phyloP scores from a whole-genome alignment of 2,888 invertebrate genomes.

The Steinernema hermaphroditum region DNA sequence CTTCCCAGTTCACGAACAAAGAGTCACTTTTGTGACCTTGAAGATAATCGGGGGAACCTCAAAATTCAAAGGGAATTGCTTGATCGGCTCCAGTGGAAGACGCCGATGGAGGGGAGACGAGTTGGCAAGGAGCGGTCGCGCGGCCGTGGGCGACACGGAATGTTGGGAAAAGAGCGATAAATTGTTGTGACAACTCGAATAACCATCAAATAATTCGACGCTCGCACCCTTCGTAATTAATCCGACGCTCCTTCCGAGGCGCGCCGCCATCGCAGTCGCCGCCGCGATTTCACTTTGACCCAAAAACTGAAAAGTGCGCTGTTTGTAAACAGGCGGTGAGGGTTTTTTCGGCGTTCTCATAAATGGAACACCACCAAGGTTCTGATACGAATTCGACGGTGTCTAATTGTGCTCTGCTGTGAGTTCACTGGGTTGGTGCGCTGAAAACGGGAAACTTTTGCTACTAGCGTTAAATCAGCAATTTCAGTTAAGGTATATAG shows the following conservation, averaged over 20 bases:
- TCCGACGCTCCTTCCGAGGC: slow-evolving; percentile 21
- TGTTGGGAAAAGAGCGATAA: slow-evolving; percentile 28
- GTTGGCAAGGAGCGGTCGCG: neutral
- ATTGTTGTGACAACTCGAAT: slow-evolving; percentile 28
- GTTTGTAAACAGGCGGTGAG: slow-evolving; percentile 12
- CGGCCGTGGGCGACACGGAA: slow-evolving; percentile 17
- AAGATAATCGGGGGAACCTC: neutral
- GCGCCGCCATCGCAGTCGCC: neutral
- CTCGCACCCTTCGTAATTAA: slow-evolving; percentile 25
- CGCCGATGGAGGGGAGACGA: neutral
- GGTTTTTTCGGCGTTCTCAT: too few species aligned
- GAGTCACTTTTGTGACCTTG: neutral
- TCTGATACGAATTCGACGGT: too few species aligned
- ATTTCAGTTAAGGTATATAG: too few species aligned
- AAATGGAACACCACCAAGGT: too few species aligned
- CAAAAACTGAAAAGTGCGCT: neutral
- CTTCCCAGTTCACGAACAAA: neutral
- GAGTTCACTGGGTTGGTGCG: too few species aligned
- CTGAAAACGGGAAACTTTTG: too few species aligned
- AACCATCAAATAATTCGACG: slow-evolving; percentile 26
- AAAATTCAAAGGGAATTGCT: neutral
- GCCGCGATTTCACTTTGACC: neutral
- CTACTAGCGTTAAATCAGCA: too few species aligned
- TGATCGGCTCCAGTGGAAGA: neutral
- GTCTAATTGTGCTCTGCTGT: too few species aligned